phyloP scores from a whole-genome alignment of 1,140 invertebrate species.

The Pseudomyrmex cubaensis region DNA sequence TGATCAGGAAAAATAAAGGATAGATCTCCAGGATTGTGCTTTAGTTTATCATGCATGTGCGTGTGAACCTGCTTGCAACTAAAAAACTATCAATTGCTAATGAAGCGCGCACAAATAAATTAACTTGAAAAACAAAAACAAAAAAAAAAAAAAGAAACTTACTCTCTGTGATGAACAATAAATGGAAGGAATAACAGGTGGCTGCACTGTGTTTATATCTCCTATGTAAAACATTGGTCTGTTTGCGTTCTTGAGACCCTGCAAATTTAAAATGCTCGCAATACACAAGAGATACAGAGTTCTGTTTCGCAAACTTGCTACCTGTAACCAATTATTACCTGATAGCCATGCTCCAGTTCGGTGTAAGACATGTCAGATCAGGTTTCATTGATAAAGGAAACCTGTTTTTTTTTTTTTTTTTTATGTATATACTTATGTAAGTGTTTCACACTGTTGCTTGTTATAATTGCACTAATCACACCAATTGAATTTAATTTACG shows the following conservation, averaged over 20 bases:
- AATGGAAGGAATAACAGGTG: slow-evolving; percentile 77
- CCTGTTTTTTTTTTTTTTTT: neutral
- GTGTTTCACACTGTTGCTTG: too few relatives aligned
- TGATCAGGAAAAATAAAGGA: slow-evolving; percentile 17
- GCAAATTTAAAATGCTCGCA: slow-evolving; percentile 15
- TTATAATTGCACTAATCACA: too few relatives aligned
- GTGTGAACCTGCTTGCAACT: neutral
- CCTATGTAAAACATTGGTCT: slow-evolving; percentile 84
- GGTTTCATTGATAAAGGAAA: slow-evolving; percentile 81
- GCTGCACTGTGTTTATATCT: slow-evolving; percentile 78
- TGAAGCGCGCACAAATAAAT: neutral
- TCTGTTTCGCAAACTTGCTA: neutral
- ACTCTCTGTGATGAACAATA: slow-evolving; percentile 82
- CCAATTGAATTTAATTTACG: too few relatives aligned
- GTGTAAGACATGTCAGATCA: slow-evolving; percentile 92
- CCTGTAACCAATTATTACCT: slow-evolving; percentile 83
- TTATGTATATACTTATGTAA: too few relatives aligned
- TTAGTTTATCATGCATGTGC: neutral
- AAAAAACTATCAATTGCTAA: too few relatives aligned
- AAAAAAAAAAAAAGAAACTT: slow-evolving; percentile 60
- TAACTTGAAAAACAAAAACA: slow-evolving; percentile 66
- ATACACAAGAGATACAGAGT: neutral
- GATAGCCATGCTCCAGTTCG: slow-evolving; percentile 95
- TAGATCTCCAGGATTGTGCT: slow-evolving; percentile 5
- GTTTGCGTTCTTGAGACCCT: slow-evolving; percentile 82